phyloP scores from a whole-genome alignment of 2,113 vertebrate genomes.

The Potamarius usumacintae region DNA sequence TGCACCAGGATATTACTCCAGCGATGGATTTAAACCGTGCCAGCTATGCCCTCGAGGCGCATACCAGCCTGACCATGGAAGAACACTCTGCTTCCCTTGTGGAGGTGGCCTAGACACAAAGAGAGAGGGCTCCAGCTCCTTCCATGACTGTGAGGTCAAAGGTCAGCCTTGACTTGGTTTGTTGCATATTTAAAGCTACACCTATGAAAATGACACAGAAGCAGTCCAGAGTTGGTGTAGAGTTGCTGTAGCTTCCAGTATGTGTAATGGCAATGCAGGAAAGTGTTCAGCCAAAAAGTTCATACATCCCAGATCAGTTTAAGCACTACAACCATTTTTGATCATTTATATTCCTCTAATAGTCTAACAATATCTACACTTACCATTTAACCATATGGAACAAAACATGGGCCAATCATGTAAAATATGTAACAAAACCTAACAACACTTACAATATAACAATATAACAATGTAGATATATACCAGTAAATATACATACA shows the following conservation, averaged over 20 bases:
- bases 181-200: neutral
- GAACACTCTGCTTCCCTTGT: constrained; percentile 90
- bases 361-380: neutral
- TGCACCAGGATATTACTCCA: constrained; percentile 84
- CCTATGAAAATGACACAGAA: neutral
- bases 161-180: constrained; percentile 67
- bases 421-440: neutral
- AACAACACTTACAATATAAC: neutral
- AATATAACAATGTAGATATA: neutral
- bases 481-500: neutral
- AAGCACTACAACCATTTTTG: no score
- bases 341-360: neutral
- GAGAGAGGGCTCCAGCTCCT: constrained; percentile 88
- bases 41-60: constrained; percentile 84
- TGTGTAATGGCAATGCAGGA: neutral
- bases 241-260: neutral
- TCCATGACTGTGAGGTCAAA: constrained; percentile 96
- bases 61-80: constrained; percentile 89
- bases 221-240: neutral
- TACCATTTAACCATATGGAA: neutral
- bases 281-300: neutral
- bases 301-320: neutral
- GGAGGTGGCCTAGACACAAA: constrained; percentile 90
- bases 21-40: constrained; percentile 92
- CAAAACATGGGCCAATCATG: neutral